Evolutionary conservation across 2,888 invertebrate genomes (phyloP).

Genomic region (Leptinotarsa haldemani): DNA sequence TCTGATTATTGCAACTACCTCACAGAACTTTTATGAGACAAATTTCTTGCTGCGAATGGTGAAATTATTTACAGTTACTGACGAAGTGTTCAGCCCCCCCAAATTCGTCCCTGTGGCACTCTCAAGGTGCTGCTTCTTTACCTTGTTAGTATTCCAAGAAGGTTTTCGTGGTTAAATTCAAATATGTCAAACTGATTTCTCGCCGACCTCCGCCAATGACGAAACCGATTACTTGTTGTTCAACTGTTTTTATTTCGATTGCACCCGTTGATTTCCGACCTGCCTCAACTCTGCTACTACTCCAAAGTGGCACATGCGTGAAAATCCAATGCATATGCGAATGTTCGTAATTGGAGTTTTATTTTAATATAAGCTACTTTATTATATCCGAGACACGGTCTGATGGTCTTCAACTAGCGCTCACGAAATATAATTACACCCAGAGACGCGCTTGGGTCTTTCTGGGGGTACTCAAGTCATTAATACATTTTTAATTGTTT

Average conservation of each 20-base stretch:
- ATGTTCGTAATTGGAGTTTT: slow-evolving; percentile 60
- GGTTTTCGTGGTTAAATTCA: not conserved
- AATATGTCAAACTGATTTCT: not conserved
- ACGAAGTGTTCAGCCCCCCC: too few relatives aligned
- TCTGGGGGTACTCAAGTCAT: not conserved
- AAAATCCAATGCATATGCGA: slow-evolving; percentile 60
- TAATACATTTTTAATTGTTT: slow-evolving; percentile 12
- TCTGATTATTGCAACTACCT: too few relatives aligned
- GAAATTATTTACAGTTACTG: too few relatives aligned
- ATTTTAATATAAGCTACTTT: slow-evolving; percentile 60
- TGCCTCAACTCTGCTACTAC: slow-evolving; percentile 56
- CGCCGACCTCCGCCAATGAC: slow-evolving; percentile 46
- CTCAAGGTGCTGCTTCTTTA: too few relatives aligned
- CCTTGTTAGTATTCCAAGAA: too few relatives aligned
- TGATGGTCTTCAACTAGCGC: slow-evolving; percentile 50
- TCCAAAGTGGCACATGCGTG: slow-evolving; percentile 61
- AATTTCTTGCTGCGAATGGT: too few relatives aligned
- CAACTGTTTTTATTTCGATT: slow-evolving; percentile 59
- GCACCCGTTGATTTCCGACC: slow-evolving; percentile 60
- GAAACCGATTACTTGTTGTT: slow-evolving; percentile 58
- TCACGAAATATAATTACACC: slow-evolving; percentile 46
- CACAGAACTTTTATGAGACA: too few relatives aligned
- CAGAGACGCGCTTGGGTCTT: slow-evolving; percentile 37
- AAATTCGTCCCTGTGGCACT: too few relatives aligned
- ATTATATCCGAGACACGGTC: slow-evolving; percentile 61